phyloP scores from a whole-genome alignment of 2,797 vertebrate genomes.

The Poeciliopsis turneri region DNA sequence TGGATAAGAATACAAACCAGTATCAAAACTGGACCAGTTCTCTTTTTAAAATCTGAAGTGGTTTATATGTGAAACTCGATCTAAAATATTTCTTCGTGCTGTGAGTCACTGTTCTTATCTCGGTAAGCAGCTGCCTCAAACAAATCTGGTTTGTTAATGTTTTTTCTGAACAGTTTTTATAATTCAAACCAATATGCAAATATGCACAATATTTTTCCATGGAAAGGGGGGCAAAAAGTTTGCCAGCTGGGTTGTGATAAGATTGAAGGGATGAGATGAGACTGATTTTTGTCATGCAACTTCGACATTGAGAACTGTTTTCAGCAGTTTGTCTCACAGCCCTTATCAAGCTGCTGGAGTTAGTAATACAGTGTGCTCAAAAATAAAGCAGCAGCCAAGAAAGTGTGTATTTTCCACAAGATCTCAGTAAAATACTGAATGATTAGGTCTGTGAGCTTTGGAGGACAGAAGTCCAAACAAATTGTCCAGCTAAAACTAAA shows the following conservation, averaged over 20 bases:
- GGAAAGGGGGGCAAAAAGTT: background rate
- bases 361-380: background rate
- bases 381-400: background rate
- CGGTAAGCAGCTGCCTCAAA: background rate
- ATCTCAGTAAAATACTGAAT: background rate
- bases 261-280: background rate
- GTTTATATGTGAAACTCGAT: background rate
- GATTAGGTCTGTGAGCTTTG: background rate
- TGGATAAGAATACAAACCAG: background rate
- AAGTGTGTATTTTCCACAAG: background rate
- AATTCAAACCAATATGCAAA: background rate
- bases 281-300: background rate
- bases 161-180: background rate
- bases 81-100: background rate
- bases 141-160: background rate
- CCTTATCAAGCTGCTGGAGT: background rate
- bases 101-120: background rate
- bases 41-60: background rate
- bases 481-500: background rate
- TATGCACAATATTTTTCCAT: background rate
- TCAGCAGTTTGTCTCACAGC: background rate
- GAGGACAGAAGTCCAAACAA: background rate
- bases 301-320: too few species aligned
- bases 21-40: background rate
- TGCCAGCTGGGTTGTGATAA: background rate